Conservation (phyloP, 37 sponge, comb jelly and placozoan species). For the Hexactinellida sp. region DNA sequence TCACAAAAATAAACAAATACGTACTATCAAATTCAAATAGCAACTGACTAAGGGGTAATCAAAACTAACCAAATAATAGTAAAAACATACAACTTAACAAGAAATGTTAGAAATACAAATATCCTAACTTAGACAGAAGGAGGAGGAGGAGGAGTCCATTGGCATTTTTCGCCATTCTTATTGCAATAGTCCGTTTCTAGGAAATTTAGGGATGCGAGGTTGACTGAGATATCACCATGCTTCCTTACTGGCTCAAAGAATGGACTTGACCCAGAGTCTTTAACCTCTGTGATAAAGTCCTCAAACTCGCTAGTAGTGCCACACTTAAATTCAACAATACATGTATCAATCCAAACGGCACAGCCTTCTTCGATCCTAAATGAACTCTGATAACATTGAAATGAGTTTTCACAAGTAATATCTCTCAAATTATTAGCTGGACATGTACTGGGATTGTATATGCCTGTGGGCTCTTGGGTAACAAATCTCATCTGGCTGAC, state of each 20-base stretch:
- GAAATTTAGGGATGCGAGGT: neutral
- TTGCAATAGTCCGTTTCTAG: neutral
- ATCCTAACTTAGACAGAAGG: too few relatives aligned
- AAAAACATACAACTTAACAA: too few relatives aligned
- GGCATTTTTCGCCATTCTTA: neutral
- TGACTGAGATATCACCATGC: neutral
- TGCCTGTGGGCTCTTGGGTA: neutral
- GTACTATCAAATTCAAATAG: too few relatives aligned
- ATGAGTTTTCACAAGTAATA: neutral
- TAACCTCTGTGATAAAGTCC: neutral
- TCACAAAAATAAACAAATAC: too few relatives aligned
- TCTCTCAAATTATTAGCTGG: neutral
- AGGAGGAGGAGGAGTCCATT: too few relatives aligned
- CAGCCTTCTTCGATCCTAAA: neutral
- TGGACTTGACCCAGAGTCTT: neutral
- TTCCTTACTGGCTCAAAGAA: neutral
- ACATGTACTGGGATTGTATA: neutral
- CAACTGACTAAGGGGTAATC: too few relatives aligned
- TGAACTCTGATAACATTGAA: neutral
- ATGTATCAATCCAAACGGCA: neutral
- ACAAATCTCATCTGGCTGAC: neutral
- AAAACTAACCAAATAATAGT: too few relatives aligned
- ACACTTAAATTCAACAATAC: neutral
- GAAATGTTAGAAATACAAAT: too few relatives aligned
- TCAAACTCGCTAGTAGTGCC: neutral